Percentiles rank a stretch among this genome's conserved stretches.
These are phyloP conservation scores for Artibeus jamaicensis DNA, from an alignment of 2,797 vertebrate species.

Conservation along the genomic window DNA sequence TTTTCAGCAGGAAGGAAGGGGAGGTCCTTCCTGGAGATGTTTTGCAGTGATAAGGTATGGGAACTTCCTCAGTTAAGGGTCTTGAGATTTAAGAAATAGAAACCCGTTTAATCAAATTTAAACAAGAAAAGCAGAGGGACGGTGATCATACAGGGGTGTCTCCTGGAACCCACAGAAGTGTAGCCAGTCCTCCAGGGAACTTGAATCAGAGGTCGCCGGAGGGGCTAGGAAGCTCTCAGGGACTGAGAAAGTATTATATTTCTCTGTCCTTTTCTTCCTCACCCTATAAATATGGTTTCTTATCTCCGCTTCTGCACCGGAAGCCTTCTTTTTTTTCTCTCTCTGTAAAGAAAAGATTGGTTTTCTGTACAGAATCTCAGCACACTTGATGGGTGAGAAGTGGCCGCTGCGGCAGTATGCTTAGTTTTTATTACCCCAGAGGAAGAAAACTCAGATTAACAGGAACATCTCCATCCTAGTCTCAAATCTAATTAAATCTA, in stretches of 20 bases:
- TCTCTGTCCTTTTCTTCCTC: not conserved
- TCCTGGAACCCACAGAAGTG: not conserved
- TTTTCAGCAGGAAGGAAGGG: conserved; percentile 4
- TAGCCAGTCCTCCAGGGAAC: not conserved
- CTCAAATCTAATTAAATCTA: not conserved
- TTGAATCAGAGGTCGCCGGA: not conserved
- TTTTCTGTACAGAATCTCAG: not conserved
- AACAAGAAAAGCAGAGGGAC: not conserved
- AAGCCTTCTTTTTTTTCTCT: not conserved
- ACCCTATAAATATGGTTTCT: not conserved
- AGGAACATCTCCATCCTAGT: not conserved
- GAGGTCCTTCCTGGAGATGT: conserved; percentile 23
- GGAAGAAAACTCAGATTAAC: not conserved
- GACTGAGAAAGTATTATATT: not conserved
- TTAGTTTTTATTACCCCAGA: not conserved
- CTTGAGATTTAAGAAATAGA: conserved; percentile 49
- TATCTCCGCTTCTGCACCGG: not conserved
- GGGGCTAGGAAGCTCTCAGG: not conserved
- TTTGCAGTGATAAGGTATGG: not conserved
- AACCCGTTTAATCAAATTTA: not conserved
- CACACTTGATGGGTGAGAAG: not conserved
- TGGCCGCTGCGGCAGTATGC: no score
- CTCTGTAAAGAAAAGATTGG: not conserved
- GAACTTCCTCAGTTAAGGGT: conserved; percentile 25
- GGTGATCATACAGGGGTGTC: not conserved